These are phyloP conservation scores for Drosophila neotestacea DNA, from an alignment of 2,888 invertebrate genomes.

Conservation along the genomic window DNA sequence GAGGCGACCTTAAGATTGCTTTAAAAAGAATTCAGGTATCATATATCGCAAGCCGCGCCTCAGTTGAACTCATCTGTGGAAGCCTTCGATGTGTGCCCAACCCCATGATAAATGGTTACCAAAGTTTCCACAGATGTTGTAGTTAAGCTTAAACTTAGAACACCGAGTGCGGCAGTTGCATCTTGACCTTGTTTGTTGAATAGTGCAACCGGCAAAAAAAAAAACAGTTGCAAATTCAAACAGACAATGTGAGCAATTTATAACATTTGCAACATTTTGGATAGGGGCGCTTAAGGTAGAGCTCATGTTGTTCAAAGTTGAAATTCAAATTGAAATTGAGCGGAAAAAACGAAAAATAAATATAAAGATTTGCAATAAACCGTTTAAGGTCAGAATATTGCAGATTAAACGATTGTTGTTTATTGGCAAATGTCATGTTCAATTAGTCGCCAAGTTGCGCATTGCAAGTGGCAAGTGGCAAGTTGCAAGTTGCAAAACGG, in stretches of 20 bases:
- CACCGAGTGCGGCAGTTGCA: slow-evolving; percentile 14
- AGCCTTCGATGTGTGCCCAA: slow-evolving; percentile 20
- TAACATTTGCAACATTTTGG: slow-evolving; percentile 12
- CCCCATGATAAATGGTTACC: slow-evolving; percentile 21
- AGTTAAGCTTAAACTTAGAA: slow-evolving; percentile 9
- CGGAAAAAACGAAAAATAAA: background rate
- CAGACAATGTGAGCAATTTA: slow-evolving; percentile 21
- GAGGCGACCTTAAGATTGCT: slow-evolving; percentile 14
- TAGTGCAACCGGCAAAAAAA: slow-evolving; percentile 5
- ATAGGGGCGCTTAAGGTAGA: slow-evolving; percentile 31
- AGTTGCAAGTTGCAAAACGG: slow-evolving; percentile 27
- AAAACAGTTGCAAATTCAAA: slow-evolving; percentile 5
- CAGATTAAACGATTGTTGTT: slow-evolving; percentile 75
- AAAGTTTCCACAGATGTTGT: slow-evolving; percentile 5
- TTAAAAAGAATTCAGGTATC: slow-evolving; percentile 7
- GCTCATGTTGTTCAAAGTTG: slow-evolving; percentile 7
- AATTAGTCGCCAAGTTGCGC: slow-evolving; percentile 58
- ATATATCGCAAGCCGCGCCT: slow-evolving; percentile 17
- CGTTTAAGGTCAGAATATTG: slow-evolving; percentile 64
- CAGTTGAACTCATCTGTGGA: slow-evolving; percentile 20
- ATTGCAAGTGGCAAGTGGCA: slow-evolving; percentile 28
- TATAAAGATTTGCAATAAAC: no score
- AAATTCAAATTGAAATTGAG: slow-evolving; percentile 7
- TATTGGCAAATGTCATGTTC: slow-evolving; percentile 78
- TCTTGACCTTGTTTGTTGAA: slow-evolving; percentile 25